Evolutionary conservation across 2,113 vertebrate genomes (phyloP).

Genomic region (Grammomys dolichurus): DNA sequence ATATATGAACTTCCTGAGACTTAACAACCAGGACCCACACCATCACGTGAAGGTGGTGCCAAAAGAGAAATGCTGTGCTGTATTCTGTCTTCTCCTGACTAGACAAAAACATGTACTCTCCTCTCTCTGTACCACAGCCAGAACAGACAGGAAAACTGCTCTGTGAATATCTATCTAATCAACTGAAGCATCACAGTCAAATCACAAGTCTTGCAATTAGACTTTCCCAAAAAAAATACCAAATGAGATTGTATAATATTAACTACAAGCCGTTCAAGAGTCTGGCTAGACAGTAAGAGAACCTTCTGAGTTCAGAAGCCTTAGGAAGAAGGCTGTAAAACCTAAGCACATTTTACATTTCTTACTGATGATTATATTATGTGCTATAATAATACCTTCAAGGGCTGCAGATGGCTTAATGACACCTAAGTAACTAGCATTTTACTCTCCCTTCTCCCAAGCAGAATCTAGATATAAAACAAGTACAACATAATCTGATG

Average conservation of each 20-base stretch:
- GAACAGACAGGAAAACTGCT: not conserved
- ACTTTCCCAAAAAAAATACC: not conserved
- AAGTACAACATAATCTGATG: not conserved
- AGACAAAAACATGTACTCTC: not conserved
- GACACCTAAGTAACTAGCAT: not conserved
- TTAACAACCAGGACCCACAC: not conserved
- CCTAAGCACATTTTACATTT: not conserved
- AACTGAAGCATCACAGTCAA: not conserved
- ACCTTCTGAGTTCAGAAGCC: conserved; percentile 20
- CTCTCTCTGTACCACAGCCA: not conserved
- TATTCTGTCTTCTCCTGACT: not conserved
- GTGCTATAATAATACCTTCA: not conserved
- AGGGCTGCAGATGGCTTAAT: not conserved
- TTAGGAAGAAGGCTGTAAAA: not conserved
- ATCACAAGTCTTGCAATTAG: not conserved
- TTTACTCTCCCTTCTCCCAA: not conserved
- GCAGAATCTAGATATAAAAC: conserved; percentile 18
- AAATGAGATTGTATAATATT: not conserved
- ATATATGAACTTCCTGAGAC: not conserved
- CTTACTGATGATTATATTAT: not conserved
- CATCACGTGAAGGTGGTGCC: not conserved
- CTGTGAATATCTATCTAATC: not conserved
- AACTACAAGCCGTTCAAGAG: not conserved
- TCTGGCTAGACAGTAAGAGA: not conserved
- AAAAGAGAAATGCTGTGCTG: not conserved